Evolutionary conservation across 2,797 vertebrate species (phyloP), one percentile per base, ranked within the genome.

Genomic region (Denticeps clupeoides): DNA sequence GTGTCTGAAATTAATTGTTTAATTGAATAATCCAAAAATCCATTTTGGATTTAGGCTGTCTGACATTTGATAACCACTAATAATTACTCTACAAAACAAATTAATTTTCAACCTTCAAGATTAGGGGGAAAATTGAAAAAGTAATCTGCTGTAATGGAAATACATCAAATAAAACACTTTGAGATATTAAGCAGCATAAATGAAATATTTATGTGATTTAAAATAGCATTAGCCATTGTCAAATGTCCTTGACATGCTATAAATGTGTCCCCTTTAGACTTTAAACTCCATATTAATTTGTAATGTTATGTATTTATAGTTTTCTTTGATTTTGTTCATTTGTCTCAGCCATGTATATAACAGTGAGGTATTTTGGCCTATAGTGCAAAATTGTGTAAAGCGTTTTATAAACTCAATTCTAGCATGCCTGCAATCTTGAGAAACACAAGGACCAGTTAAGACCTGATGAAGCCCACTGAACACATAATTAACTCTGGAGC

Each of bases 31-130:
- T 38, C 25, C 21, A 13, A 2, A 43, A 40, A 51, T 55, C 25
- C 31, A 51, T 32, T 41, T 41, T 45, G 41, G 41, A 22, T 49
- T 45, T 15, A 13, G 54, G 24, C 22, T 44, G 31, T 45, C 16
- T 13, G 8, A 37, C 22, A n/a, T 41, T 42, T 43, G 51, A 50
- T 35, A 47, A 47, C 35, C 42, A 15, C 8, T 15, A 24, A 47
- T 40, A 44, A 33, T 43, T 51, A 41, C 13, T 10, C 21, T 10
- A 45, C 47, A 50, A 47, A 47, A 47, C 37, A 51, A 35, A 54
- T 41, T 4, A 5, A 41, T 54, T 46, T 16, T 4, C 22, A 46
- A 9, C 37, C 41, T 24, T 50, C 43, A 16, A 49, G 35, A 59
- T 54, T 41, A 48, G 35, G 22, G 19, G 26, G 27, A 53, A 41